Evolutionary conservation across 2,797 vertebrate genomes (phyloP).

Genomic region (Acipenser transmontanus): DNA sequence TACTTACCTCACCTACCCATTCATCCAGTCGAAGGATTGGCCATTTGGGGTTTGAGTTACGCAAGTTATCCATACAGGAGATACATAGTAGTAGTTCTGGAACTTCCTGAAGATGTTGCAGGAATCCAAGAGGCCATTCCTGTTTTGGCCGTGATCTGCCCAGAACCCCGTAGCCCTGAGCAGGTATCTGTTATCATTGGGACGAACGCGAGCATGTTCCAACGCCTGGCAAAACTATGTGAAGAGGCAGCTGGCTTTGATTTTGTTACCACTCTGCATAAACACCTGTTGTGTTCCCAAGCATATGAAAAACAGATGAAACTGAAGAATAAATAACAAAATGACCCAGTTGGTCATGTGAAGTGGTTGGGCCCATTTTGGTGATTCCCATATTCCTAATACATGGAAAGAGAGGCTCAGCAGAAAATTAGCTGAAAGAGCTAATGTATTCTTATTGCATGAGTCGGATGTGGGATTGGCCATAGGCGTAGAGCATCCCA

Average conservation of each 20-base stretch:
- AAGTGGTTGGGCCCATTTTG: constrained; percentile 1
- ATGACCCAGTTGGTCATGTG: neutral
- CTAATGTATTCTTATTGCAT: neutral
- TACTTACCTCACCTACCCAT: constrained; percentile 1
- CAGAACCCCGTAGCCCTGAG: neutral
- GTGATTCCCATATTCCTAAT: constrained; percentile 7
- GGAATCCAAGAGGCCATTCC: neutral
- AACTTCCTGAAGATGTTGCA: neutral
- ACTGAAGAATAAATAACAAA: neutral
- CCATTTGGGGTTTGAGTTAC: neutral
- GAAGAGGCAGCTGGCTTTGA: neutral
- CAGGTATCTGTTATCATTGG: neutral
- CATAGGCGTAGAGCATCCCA: constrained; percentile 9
- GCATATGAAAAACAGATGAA: neutral
- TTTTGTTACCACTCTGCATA: too few relatives aligned
- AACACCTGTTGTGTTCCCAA: neutral
- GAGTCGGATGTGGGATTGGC: constrained; percentile 17
- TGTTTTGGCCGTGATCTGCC: constrained; percentile 1
- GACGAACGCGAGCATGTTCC: neutral
- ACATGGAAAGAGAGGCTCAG: constrained; percentile 11
- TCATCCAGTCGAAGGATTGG: too few relatives aligned
- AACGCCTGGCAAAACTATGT: neutral
- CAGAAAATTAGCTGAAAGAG: constrained; percentile 2
- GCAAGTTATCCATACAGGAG: neutral
- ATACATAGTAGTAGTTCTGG: neutral